Conservation (phyloP, 2,797 vertebrate species). For the Syngnathus acus region DNA sequence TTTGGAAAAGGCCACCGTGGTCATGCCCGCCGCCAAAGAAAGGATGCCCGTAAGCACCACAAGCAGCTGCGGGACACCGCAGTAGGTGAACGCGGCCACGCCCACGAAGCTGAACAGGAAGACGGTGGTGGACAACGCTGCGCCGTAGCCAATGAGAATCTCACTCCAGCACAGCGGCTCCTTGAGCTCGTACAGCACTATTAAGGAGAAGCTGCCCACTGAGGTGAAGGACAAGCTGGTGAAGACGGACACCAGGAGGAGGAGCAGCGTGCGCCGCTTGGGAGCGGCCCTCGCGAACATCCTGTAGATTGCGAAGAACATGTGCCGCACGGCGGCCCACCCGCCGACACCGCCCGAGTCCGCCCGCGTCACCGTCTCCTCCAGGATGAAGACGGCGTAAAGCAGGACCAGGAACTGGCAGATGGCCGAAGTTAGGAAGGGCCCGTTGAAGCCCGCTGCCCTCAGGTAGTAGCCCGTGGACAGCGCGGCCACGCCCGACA, state of each 20-base stretch:
- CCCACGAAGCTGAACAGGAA: slow-evolving; percentile 84
- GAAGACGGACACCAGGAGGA: slow-evolving; percentile 74
- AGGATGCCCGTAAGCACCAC: slow-evolving; percentile 81
- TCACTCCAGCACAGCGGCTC: slow-evolving; percentile 90
- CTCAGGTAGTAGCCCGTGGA: slow-evolving; percentile 85
- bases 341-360: slow-evolving; percentile 19
- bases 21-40: slow-evolving; percentile 74
- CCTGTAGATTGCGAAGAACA: slow-evolving; percentile 68
- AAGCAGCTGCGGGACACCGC: slow-evolving; percentile 70
- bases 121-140: slow-evolving; percentile 72
- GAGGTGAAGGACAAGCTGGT: slow-evolving; percentile 69
- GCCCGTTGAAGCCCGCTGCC: slow-evolving; percentile 82
- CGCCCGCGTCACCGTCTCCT: slow-evolving; percentile 63
- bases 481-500: slow-evolving; percentile 79
- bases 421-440: slow-evolving; percentile 70
- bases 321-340: slow-evolving; percentile 59
- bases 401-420: slow-evolving; percentile 69
- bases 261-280: slow-evolving; percentile 61
- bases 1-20: slow-evolving; percentile 75
- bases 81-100: slow-evolving; percentile 75
- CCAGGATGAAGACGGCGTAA: slow-evolving; percentile 79
- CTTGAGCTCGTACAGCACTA: slow-evolving; percentile 85
- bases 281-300: slow-evolving; percentile 71
- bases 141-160: slow-evolving; percentile 88
- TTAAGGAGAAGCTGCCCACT: slow-evolving; percentile 66